A percentile compares a stretch with the other conserved stretches of the same genome.
These are phyloP conservation scores for Rambutsinella grinnellia DNA, from an alignment of 2,888 invertebrate species.

Conservation along the genomic window DNA sequence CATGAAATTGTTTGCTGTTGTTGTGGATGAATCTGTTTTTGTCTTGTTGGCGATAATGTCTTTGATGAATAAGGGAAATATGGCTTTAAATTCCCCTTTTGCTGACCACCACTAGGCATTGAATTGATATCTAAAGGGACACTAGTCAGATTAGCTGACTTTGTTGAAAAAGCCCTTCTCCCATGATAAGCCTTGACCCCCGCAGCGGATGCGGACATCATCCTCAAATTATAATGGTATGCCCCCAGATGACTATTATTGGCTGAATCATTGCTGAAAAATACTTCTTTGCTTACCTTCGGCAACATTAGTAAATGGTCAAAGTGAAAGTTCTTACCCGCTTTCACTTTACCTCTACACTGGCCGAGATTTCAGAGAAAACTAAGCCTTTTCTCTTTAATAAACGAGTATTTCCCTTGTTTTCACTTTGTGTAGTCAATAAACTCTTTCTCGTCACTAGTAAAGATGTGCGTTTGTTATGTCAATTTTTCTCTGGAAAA, in stretches of 20 bases:
- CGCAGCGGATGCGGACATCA: constrained; percentile 1
- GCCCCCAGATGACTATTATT: neutral
- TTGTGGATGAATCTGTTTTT: neutral
- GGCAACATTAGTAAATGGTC: constrained; percentile 5
- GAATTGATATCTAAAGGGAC: constrained; percentile 13
- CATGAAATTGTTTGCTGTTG: neutral
- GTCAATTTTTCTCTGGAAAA: neutral
- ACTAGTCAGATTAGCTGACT: constrained; percentile 20
- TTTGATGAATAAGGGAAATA: constrained; percentile 19
- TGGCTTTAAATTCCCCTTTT: neutral
- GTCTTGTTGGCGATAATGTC: neutral
- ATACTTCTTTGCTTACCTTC: constrained; percentile 15
- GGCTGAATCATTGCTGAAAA: neutral
- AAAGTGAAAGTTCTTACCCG: neutral
- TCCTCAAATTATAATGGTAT: neutral
- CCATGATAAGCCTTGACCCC: neutral
- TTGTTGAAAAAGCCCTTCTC: constrained; percentile 27
- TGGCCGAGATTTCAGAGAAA: neutral
- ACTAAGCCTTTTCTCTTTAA: neutral
- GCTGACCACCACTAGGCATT: neutral
- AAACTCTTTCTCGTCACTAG: neutral
- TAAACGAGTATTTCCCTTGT: neutral
- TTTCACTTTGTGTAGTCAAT: constrained; percentile 27
- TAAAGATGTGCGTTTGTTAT: neutral
- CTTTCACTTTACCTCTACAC: neutral